Base-by-base conservation (phyloP, 2,888 invertebrate genomes). In the Acanthosepion pharaonis region DNA sequence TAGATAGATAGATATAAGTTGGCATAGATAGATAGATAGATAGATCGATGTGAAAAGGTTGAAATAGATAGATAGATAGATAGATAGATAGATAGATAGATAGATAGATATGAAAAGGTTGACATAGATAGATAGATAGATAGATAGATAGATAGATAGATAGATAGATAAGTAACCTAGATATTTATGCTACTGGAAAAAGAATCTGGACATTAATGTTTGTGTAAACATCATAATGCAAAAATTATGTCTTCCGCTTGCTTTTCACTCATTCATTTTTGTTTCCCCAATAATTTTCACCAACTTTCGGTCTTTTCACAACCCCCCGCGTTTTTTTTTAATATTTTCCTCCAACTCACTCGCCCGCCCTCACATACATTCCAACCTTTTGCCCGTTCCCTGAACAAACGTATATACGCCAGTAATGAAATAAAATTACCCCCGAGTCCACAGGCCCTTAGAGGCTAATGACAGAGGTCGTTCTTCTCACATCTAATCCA, bases 171-270 rank as follows among this genome's bases (percentile, higher is more conserved):
- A 6, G 15, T 78, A n/a, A 78, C 78, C n/a, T n/a, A 78, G 33
- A 78, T 78, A 78, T 78, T 11, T 78, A 33, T 78, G n/a, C 78
- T 78, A n/a, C n/a, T 78, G 78, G n/a, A 78, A 78, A 78, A 78
- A 78, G 78, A 78, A 78, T 78, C 78, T 78, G 78, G 78, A 78
- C 78, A 78, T 78, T 78, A 78, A 78, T 15, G n/a, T 78, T 78
- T 33, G n/a, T 78, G 78, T n/a, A 78, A 78, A 78, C n/a, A 78
- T 78, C n/a, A 78, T 9, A 42, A 78, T 78, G 78, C n/a, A 78
- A 78, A 78, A 78, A n/a, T n/a, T n/a, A 78, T n/a, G 78, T 15
- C 78, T 78, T 78, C 78, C 78, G 78, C n/a, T 33, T 18, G 3
- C 3, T 42, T n/a, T 33, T 33, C 78, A 4, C 78, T n/a, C 78